Base-by-base conservation (phyloP, 2,797 vertebrate species). In the Takifugu rubripes region DNA sequence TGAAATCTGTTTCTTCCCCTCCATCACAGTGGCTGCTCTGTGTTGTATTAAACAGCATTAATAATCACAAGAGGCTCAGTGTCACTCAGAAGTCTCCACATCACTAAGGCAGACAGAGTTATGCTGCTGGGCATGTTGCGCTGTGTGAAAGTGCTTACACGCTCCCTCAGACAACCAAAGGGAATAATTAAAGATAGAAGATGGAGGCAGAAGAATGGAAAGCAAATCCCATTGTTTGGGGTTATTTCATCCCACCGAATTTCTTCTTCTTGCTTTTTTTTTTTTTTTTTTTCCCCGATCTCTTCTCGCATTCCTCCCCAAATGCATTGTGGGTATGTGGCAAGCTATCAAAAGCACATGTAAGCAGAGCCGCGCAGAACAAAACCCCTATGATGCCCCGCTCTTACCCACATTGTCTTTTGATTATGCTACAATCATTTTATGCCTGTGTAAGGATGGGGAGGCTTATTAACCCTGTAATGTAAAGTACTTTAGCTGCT, bases 381-480 rank as follows among this genome's bases (percentile, higher is more conserved):
- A 92, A 87, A 90, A 86, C 79, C 72, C 73, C 59, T 90, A 52
- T 88, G 88, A 91, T 90, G 88, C 90, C 82, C 84, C 81, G 71
- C 82, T 85, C 85, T 68, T 85, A 72, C 71, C 79, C 84, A 76
- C 87, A 86, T 85, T 88, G 88, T 72, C 85, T 92, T 90, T 90
- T 90, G 88, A 91, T 92, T 92, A 90, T 79, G 71, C 74, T 74
- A 82, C 87, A 89, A 89, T 90, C 83, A 85, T 87, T 89, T 88
- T 77, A 81, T 86, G 85, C 84, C 82, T 68, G 68, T 77, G 63
- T 72, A 68, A 79, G 92, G 92, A 93, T 88, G 84, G 90, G 89
- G 88, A 91, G 87, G 91, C 92, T 93, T 94, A 95, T 94, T 95
- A 96, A 91, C 92, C 90, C 88, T 21, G 56, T 86, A 93, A 94